These are phyloP conservation scores for Tachina lurida DNA, from an alignment of 2,888 invertebrate genomes.

Conservation along the genomic window DNA sequence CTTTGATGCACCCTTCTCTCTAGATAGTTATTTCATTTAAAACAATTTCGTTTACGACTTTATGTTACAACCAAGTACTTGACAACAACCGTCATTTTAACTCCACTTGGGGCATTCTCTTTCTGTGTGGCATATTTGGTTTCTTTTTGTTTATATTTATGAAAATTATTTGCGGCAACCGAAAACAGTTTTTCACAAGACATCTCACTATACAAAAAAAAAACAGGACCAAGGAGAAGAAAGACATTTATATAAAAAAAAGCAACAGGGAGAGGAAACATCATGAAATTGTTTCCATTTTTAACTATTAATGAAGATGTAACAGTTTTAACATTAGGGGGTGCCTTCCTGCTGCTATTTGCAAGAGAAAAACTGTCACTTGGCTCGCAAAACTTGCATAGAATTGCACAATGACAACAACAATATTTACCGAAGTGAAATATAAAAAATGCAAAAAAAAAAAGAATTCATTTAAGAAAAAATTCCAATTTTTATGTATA, in stretches of 20 bases:
- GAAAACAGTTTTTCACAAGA: constrained; percentile 24
- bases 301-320: constrained; percentile 38
- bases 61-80: constrained; percentile 62
- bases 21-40: constrained; percentile 56
- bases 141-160: constrained; percentile 6
- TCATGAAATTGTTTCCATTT: background rate
- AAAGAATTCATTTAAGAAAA: background rate
- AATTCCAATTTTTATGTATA: background rate
- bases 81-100: constrained; percentile 61
- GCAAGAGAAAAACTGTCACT: constrained; percentile 41
- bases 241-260: background rate
- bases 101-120: constrained; percentile 62
- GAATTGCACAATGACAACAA: constrained; percentile 2
- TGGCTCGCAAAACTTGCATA: constrained; percentile 5
- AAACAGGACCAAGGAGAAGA: background rate
- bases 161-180: constrained; percentile 34
- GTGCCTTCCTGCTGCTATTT: constrained; percentile 67
- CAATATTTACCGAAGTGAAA: background rate
- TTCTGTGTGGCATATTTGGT: constrained; percentile 42
- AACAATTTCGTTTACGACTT: constrained; percentile 70
- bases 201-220: background rate
- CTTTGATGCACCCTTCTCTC: background rate
- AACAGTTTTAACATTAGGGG: constrained; percentile 63
- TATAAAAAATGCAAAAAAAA: background rate
- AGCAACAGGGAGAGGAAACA: background rate